Base-by-base conservation (phyloP, 2,797 vertebrate genomes). In the Falco rusticolus region DNA sequence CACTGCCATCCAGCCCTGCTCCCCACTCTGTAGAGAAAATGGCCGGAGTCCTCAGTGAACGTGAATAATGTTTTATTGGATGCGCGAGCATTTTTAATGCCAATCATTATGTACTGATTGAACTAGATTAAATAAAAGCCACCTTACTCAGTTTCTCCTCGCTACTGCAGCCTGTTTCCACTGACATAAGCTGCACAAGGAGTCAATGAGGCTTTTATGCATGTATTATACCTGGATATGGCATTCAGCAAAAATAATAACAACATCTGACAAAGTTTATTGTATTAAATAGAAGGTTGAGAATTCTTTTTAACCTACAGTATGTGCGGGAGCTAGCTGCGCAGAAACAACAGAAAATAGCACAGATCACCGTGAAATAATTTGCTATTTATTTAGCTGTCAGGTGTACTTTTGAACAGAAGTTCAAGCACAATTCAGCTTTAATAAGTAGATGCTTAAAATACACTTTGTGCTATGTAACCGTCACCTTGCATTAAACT, bases 251-350 rank as follows among this genome's bases (percentile, higher is more conserved):
- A 75, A 96, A 95, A 92, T 87, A 87, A 95, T 87, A 96, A 95
- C 84, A 95, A 69, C 91, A 92, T 70, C 94, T 97, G 96, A 96
- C 95, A 91, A 95, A 96, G 59, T 95, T 95, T 94, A 96, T 97
- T 96, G 91, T 83, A 92, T 92, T 93, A 96, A 97, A 94, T 34
- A 89, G 89, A 41, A 93, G 95, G 94, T 12, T 93, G 95, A 97
- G 84, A 61, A 85, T 84, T 96, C 79, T 94, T 93, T 93, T 96
- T 91, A 97, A 92, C 74, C 96, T 68, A 41, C 76, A 5, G 48
- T 34, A 29, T n/a, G 10, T 33, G 71, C 84, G 19, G 84, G 92
- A 94, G 74, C 64, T 54, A 16, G 72, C 88, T 71, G 91, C 26
- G n/a, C 60, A 48, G 92, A n/a, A 89, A 91, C 95, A 88, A 74